Evolutionary conservation across 1,140 invertebrate genomes (phyloP).

Genomic region (Homarus americanus): DNA sequence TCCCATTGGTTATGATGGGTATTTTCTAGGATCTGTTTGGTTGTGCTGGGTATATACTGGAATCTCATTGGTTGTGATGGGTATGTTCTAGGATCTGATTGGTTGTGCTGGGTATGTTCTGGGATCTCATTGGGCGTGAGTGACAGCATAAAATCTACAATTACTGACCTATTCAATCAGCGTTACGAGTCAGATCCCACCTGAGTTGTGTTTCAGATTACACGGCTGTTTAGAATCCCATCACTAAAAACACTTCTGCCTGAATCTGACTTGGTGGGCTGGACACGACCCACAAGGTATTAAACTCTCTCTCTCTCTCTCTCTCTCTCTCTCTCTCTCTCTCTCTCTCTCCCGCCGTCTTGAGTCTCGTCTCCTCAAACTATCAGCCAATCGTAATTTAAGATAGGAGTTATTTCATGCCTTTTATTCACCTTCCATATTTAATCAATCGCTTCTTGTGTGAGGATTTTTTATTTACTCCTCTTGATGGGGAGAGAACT

Average conservation of each 20-base stretch:
- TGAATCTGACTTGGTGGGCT: too few species aligned
- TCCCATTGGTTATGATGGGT: background rate
- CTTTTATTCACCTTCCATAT: too few species aligned
- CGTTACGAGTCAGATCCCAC: background rate
- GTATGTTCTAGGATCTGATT: background rate
- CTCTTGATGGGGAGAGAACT: too few species aligned
- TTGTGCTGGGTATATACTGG: background rate
- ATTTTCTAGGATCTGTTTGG: background rate
- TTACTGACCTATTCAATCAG: slow-evolving; percentile 8
- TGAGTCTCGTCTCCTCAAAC: too few species aligned
- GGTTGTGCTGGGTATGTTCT: background rate
- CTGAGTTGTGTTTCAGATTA: slow-evolving; percentile 18
- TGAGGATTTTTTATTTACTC: too few species aligned
- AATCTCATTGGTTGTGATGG: background rate
- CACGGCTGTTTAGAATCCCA: background rate
- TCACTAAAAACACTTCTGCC: background rate
- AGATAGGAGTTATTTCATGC: too few species aligned
- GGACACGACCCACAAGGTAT: too few species aligned
- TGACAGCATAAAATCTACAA: slow-evolving; percentile 28
- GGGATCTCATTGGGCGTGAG: background rate
- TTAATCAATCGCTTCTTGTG: too few species aligned
- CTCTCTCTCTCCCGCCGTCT: too few species aligned
- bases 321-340: too few species aligned
- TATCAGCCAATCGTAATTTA: too few species aligned
- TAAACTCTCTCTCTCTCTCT: too few species aligned